Percentiles rank a stretch among this genome's conserved stretches.
phyloP scores from a whole-genome alignment of 2,113 vertebrate species.

The Suricata suricatta region DNA sequence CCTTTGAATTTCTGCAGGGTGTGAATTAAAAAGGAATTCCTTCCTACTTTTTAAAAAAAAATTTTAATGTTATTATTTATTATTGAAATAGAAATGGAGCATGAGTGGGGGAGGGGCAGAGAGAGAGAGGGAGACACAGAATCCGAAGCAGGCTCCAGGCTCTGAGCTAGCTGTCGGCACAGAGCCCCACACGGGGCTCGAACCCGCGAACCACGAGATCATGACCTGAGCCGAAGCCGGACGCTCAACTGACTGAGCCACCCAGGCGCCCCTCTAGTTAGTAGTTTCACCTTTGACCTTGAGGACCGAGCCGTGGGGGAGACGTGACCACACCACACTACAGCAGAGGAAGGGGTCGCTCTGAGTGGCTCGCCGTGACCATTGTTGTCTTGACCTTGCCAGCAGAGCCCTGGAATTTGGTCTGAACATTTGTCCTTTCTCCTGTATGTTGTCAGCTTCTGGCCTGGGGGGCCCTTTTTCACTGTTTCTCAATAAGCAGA shows the following conservation, averaged over 20 bases:
- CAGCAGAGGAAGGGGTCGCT: background rate
- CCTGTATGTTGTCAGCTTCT: background rate
- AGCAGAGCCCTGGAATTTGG: too few relatives aligned
- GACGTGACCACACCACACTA: background rate
- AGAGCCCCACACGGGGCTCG: too few relatives aligned
- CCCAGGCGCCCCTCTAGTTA: background rate
- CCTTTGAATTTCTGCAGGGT: background rate
- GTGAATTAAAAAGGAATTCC: background rate
- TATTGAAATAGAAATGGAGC: too few relatives aligned
- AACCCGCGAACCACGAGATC: too few relatives aligned
- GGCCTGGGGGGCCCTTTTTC: background rate
- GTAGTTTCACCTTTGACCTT: background rate
- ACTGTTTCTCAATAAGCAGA: background rate
- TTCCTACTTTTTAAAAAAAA: background rate
- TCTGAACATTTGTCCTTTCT: background rate
- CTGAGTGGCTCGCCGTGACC: fast-evolving
- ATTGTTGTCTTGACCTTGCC: background rate
- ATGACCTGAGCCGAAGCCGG: too few relatives aligned
- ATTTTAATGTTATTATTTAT: too few relatives aligned
- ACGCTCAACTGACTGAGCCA: too few relatives aligned
- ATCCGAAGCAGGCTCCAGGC: too few relatives aligned
- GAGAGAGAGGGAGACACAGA: too few relatives aligned
- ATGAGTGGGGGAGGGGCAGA: too few relatives aligned
- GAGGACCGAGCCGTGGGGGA: background rate
- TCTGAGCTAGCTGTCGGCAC: too few relatives aligned